phyloP scores from a whole-genome alignment of 1,140 invertebrate genomes.

The Bombyx mori region ASM3026992v2 NC_085127.1:4252001-4252500 shows the following conservation, averaged over 20 bases:
- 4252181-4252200: constrained; percentile 99
- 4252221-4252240: constrained; percentile 92
- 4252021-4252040: constrained; percentile 15
- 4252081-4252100: constrained; percentile 90
- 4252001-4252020: too few species aligned
- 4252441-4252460: too few species aligned
- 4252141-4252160: constrained; percentile 97
- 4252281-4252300: too few species aligned
- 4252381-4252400: too few species aligned
- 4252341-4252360: too few species aligned
- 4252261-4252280: background rate
- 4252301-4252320: too few species aligned
- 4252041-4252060: constrained; percentile 79
- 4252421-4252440: too few species aligned
- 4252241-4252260: constrained; percentile 96
- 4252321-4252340: too few species aligned
- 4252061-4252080: constrained; percentile 89
- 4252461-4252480: too few species aligned
- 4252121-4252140: constrained; percentile 90
- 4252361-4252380: too few species aligned
- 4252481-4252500: too few species aligned
- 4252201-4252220: constrained; percentile 99
- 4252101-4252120: constrained; percentile 83
- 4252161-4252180: constrained; percentile 96
- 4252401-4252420: too few species aligned